A percentile compares a stretch with the other conserved stretches of the same genome.
Conservation (phyloP, 1,140 invertebrate species). For the Trichonephila clavata region DNA sequence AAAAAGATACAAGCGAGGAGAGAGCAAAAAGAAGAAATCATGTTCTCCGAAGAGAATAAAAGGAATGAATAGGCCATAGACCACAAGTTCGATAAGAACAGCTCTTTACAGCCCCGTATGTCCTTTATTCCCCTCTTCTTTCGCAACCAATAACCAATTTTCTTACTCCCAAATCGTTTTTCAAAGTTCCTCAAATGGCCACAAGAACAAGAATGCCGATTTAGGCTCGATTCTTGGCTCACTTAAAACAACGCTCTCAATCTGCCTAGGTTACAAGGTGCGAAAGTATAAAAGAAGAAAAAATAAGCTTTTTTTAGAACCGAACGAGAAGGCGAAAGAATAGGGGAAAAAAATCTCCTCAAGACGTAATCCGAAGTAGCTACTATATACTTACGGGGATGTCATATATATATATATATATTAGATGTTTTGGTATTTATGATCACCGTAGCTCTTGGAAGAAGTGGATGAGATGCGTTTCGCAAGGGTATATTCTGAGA, state of each 20-base stretch:
- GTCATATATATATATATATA: neutral
- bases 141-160: slow-evolving; percentile 73
- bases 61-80: slow-evolving; percentile 46
- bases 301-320: slow-evolving; percentile 11
- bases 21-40: neutral
- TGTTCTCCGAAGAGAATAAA: slow-evolving; percentile 12
- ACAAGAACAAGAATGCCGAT: slow-evolving; percentile 66
- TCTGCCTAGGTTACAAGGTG: slow-evolving; percentile 34
- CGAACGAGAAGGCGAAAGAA: neutral
- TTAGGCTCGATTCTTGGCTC: slow-evolving; percentile 34
- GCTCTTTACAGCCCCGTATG: slow-evolving; percentile 32
- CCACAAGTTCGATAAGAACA: slow-evolving; percentile 66
- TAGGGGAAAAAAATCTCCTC: neutral
- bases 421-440: slow-evolving; percentile 38
- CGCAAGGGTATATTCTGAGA: neutral
- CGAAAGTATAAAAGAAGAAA: slow-evolving; percentile 24
- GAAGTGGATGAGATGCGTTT: slow-evolving; percentile 2
- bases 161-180: slow-evolving; percentile 70
- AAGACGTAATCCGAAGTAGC: neutral
- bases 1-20: neutral
- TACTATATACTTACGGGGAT: neutral
- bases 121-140: slow-evolving; percentile 40
- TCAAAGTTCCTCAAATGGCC: slow-evolving; percentile 72
- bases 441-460: neutral
- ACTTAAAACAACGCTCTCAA: slow-evolving; percentile 55